Base-by-base conservation (phyloP, 2,113 vertebrate species). In the Dunckerocampus dactyliophorus region DNA sequence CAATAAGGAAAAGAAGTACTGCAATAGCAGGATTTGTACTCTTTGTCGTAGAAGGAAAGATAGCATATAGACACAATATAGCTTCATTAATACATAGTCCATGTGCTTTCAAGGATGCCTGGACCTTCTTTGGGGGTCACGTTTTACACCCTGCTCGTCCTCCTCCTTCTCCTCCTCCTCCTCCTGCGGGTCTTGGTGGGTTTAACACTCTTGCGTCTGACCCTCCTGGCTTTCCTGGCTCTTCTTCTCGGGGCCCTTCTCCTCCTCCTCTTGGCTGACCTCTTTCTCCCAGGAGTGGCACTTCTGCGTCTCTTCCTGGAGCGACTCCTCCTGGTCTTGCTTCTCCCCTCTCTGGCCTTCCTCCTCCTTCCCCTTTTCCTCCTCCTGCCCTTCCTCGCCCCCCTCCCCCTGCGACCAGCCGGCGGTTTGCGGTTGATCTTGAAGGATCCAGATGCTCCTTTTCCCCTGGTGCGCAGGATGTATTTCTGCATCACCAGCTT, bases 401-500 rank as follows among this genome's bases (percentile, higher is more conserved):
- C 15, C 9, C 12, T 48, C 2, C 9, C 15, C 9, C 12, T 48
- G 16, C 24, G 22, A 14, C 16, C 16, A 4, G 10, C 12, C 15
- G 46, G 45, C 3, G 24, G 17, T n/a, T 48, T 48, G 21, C 15
- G 11, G 59, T 60, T 60, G 59, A 60, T 21, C 24, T 60, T 60
- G 59, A 60, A 60, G 21, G 59, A 60, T 12, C 59, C 59, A 2
- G 59, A 48, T 8, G 12, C 59, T 12, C 59, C 59, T 47, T 47
- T 34, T 10, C 58, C 58, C n/a, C 45, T n/a, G 45, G 58, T 60
- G 45, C 46, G 59, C 22, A 19, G 9, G 22, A 60, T 47, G 22
- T 31, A 14, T n/a, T 83, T 84, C 0, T 75, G 85, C 37, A 59
- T 63, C 74, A 91, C 75, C 71, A 89, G 50, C 14, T 86, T 85